These are phyloP conservation scores for Calycopis cecrops DNA, from an alignment of 1,140 invertebrate species.

Conservation along the genomic window DNA sequence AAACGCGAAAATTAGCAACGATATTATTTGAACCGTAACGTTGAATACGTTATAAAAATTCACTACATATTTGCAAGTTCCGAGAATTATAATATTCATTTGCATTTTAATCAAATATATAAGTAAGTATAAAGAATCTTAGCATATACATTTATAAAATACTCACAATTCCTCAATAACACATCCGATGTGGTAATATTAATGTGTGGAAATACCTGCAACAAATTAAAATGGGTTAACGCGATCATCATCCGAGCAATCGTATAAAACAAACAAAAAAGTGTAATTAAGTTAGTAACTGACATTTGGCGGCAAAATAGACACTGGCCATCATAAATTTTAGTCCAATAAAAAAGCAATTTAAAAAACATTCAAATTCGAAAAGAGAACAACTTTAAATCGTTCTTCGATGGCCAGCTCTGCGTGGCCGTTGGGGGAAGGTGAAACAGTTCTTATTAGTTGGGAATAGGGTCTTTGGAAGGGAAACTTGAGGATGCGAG, in stretches of 20 bases:
- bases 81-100: slow-evolving; percentile 6
- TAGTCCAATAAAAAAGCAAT: slow-evolving; percentile 70
- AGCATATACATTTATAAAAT: slow-evolving; percentile 15
- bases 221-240: slow-evolving; percentile 37
- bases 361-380: slow-evolving; percentile 66
- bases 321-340: slow-evolving; percentile 57
- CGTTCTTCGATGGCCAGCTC: slow-evolving; percentile 35
- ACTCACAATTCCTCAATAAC: slow-evolving; percentile 16
- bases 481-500: slow-evolving; percentile 28
- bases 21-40: slow-evolving; percentile 10
- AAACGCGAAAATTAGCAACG: not conserved
- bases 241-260: slow-evolving; percentile 14
- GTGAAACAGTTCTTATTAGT: slow-evolving; percentile 25
- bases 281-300: slow-evolving; percentile 44
- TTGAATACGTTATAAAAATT: slow-evolving; percentile 5
- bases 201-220: slow-evolving; percentile 36
- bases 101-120: slow-evolving; percentile 11
- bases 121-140: slow-evolving; percentile 5
- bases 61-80: slow-evolving; percentile 9
- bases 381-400: slow-evolving; percentile 52
- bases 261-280: slow-evolving; percentile 30
- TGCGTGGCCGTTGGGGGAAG: slow-evolving; percentile 21
- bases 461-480: slow-evolving; percentile 22
- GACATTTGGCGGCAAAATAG: slow-evolving; percentile 58
- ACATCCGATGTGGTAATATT: not conserved